Base-by-base conservation (phyloP, 2,888 invertebrate genomes). In the Clistopyga incitator region DNA sequence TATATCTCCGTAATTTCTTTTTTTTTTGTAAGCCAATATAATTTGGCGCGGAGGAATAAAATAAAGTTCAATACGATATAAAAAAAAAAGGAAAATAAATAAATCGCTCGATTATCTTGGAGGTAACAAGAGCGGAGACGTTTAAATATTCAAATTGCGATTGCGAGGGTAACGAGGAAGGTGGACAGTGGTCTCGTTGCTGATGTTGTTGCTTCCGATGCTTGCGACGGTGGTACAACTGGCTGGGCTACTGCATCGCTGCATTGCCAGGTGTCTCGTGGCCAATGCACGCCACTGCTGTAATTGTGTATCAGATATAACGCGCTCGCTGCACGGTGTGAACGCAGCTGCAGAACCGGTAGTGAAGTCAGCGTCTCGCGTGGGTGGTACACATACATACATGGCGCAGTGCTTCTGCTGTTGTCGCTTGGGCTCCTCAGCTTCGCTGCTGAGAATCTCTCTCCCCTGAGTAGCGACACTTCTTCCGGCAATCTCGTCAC, bases 331-430 rank as follows among this genome's bases (percentile, higher is more conserved):
- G 76, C 64, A 59, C 72, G 77, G 81, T 87, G 84, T 81, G 82
- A 85, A 84, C 77, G 86, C 85, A 87, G 87, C 87, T 86, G 88
- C 86, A 86, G 76, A 88, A 88, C 88, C 88, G 88, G 88, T 88
- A 88, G 88, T 87, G 79, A 85, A 85, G 81, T 86, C 80, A 76
- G 78, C 82, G 75, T 84, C 56, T 81, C 56, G 87, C 85, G 86
- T 86, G 84, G 87, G 87, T 85, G 84, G 78, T 79, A 61, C 68
- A 72, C 38, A 76, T 77, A 65, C 42, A 54, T 67, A 70, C 59
- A 61, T 56, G 67, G 72, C 59, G 61, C 38, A 71, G 52, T 23
- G 59, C 56, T 70, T 74, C 64, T 71, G 61, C 67, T 59, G 65
- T 23, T 47, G 50, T 47, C 71, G 59, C 68, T 82, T 61, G 47